Evolutionary conservation across 2,888 invertebrate species (phyloP).

Genomic region (Drosophila mayaguana): DNA sequence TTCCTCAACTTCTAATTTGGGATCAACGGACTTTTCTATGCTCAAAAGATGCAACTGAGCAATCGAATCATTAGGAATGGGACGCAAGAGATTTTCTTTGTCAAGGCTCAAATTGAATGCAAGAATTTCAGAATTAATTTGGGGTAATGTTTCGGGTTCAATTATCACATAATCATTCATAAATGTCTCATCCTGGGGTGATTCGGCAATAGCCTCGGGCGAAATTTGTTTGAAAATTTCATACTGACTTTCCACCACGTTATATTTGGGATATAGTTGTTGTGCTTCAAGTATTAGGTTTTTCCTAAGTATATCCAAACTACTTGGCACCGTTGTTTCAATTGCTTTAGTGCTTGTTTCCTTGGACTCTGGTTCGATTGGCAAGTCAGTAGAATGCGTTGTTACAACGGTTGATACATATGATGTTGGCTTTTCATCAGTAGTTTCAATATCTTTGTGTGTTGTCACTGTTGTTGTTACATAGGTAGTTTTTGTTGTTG

Average conservation of each 20-base stretch:
- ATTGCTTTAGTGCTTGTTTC: not conserved
- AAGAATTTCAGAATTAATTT: conserved; percentile 69
- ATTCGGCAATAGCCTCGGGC: conserved; percentile 13
- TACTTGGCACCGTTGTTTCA: conserved; percentile 14
- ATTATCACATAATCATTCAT: conserved; percentile 76
- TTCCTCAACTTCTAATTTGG: conserved; percentile 15
- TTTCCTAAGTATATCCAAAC: conserved; percentile 34
- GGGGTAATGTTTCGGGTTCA: conserved; percentile 66
- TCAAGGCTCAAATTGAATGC: conserved; percentile 68
- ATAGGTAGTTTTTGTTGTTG: conserved; percentile 43
- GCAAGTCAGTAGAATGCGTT: conserved; percentile 52
- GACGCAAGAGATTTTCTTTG: conserved; percentile 46
- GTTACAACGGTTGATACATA: conserved; percentile 69
- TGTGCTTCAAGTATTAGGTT: conserved; percentile 54
- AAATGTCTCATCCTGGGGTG: conserved; percentile 27
- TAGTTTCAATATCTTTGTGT: conserved; percentile 50
- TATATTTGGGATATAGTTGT: conserved; percentile 38
- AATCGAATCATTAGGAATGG: conserved; percentile 87
- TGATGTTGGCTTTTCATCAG: conserved; percentile 37
- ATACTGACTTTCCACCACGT: conserved; percentile 46
- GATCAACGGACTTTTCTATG: conserved; percentile 14
- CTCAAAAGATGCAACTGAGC: conserved; percentile 85
- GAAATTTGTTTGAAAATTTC: conserved; percentile 36
- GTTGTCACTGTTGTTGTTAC: conserved; percentile 68
- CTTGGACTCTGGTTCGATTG: conserved; percentile 18